Evolutionary conservation across 2,888 invertebrate genomes (phyloP), one percentile per base, ranked within the genome.

Genomic region (Nipponacmea schrenckii): DNA sequence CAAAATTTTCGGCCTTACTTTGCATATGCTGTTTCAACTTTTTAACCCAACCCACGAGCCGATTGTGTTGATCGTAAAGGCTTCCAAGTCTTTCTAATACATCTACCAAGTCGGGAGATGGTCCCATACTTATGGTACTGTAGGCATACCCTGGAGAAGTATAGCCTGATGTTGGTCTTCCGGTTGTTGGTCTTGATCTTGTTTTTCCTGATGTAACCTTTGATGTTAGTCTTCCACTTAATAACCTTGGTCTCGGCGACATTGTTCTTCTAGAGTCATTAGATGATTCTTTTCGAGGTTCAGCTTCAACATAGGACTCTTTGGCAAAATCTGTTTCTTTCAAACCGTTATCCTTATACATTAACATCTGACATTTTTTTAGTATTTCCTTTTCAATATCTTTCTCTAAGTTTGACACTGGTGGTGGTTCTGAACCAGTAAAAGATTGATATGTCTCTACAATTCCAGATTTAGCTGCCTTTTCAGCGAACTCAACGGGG

Each of bases 21-120:
- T 56, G 8, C 24, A 56, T 12, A 12, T 24, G 56, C 14, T 87
- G 86, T 86, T 88, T 88, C 7, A 88, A 68, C n/a, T 68, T 77
- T 48, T 81, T 83, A 1, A 88, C 87, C 31, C 87, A 73, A 17
- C 75, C 79, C 31, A 81, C 82, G 27, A 88, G 78, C 8, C 69
- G 68, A 24, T 81, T 80, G 71, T 88, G 87, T 39, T 79, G 75
- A n/a, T 78, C 77, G 50, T 79, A 77, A 15, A 88, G 79, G 69
- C 76, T 82, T 26, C 88, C 88, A 10, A 88, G 79, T 66, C 77
- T 81, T 74, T 88, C 87, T 39, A 88, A 79, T 46, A 87, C 73
- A 31, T 86, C 87, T 31, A 82, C 74, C 24, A 88, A 80, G 39
- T 84, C 83, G 26, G 77, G 77, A 12, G 86, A 84, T 24, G 88